Conservation (phyloP, 2,888 invertebrate species). For the Eremobia ochroleuca region DNA sequence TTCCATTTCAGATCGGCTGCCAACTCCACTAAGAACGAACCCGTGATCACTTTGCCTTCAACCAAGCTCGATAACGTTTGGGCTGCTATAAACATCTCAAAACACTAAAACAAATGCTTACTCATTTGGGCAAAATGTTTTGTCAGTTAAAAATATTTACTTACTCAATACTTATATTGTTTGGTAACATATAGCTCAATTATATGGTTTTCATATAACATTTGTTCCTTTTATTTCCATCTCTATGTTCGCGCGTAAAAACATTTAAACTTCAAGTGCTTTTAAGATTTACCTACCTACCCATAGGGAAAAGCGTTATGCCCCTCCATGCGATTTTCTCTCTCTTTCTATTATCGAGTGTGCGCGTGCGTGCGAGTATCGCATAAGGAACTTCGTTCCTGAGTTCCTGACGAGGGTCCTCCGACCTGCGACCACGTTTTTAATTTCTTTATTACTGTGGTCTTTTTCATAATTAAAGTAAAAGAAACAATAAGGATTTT, state of each 20-base stretch:
- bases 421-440: too few relatives aligned
- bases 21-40: slow-evolving; percentile 83
- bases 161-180: slow-evolving; percentile 17
- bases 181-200: slow-evolving; percentile 21
- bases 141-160: slow-evolving; percentile 26
- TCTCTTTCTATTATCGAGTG: background rate
- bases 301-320: background rate
- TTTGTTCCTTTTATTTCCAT: slow-evolving; percentile 25
- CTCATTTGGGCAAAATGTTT: slow-evolving; percentile 25
- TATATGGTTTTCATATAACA: slow-evolving; percentile 36
- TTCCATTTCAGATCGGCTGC: slow-evolving; percentile 81
- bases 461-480: background rate
- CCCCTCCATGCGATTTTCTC: background rate
- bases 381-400: too few relatives aligned
- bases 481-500: background rate
- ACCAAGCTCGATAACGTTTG: slow-evolving; percentile 85
- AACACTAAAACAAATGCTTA: slow-evolving; percentile 75
- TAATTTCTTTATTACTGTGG: too few relatives aligned
- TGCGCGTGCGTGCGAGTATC: too few relatives aligned
- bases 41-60: slow-evolving; percentile 80
- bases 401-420: too few relatives aligned
- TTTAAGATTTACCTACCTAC: background rate
- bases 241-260: too few relatives aligned
- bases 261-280: background rate
- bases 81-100: slow-evolving; percentile 84